Base-by-base conservation (phyloP, 2,113 vertebrate genomes). In the Lucifuga dentata region DNA sequence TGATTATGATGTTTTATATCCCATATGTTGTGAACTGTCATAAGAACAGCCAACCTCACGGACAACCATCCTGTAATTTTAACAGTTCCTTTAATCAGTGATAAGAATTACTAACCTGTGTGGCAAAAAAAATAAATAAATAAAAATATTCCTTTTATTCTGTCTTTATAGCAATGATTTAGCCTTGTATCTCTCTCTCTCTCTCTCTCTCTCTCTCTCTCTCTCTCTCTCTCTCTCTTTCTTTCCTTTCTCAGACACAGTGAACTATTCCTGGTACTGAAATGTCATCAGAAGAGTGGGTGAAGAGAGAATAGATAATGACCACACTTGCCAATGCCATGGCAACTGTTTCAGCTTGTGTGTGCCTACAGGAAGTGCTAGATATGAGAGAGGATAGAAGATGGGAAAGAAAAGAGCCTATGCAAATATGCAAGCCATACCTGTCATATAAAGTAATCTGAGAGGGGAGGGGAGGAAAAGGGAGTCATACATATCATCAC, bases 281-380 rank as follows among this genome's bases (percentile, higher is more conserved):
- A 83, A 82, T 79, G 80, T 89, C 75, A 90, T 80, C 68, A 58
- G 65, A 73, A 73, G 50, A 83, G 73, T 80, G 64, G 49, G 59
- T 39, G 65, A 74, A 72, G 64, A 73, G 61, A 80, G 59, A 77
- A 69, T 26, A 38, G 68, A 58, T 83, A 80, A 84, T 64, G 80
- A 84, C 78, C 79, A 58, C 72, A 81, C 64, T 88, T 78, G 76
- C 73, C 84, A 84, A 39, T 70, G 32, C 86, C 87, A 91, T 93
- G 86, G 90, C 79, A 92, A 91, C 89, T 61, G 70, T 66, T 81
- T 56, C 59, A 67, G 74, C 62, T 76, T 73, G 36, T 52, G 58
- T 68, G 67, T 50, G 67, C 19, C 24, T 60, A 63, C 13, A 53
- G 61, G 60, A 46, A 64, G 58, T 29, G 39, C 56, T 61, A 5